These are phyloP conservation scores for Apolygus lucorum DNA, from an alignment of 1,140 invertebrate genomes.

Conservation along the genomic window DNA sequence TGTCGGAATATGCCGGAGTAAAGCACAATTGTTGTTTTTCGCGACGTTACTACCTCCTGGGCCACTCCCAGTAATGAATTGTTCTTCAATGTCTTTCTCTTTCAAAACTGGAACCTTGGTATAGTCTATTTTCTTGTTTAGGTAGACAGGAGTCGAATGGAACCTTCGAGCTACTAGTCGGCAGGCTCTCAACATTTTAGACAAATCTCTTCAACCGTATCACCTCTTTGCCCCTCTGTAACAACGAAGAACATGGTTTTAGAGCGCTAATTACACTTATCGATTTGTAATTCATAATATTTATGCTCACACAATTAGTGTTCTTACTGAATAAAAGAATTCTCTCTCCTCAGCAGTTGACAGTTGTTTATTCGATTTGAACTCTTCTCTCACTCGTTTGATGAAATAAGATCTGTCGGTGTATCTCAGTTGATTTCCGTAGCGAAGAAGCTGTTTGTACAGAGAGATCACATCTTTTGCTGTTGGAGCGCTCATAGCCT, in stretches of 20 bases:
- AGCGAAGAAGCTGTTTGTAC: constrained; percentile 51
- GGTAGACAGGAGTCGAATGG: background rate
- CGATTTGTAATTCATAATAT: no score
- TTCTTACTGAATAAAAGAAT: constrained; percentile 49
- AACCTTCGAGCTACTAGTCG: background rate
- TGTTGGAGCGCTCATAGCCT: constrained; percentile 22
- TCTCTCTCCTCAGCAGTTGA: constrained; percentile 44
- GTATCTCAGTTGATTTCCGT: constrained; percentile 48
- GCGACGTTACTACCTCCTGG: constrained; percentile 78
- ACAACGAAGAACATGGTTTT: no score
- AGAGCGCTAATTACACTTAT: no score
- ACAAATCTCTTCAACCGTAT: constrained; percentile 41
- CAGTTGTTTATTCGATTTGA: constrained; percentile 48
- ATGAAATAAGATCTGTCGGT: constrained; percentile 52
- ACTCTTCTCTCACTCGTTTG: constrained; percentile 47
- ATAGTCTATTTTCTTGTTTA: constrained; percentile 35
- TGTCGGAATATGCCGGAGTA: background rate
- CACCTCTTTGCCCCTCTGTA: constrained; percentile 46
- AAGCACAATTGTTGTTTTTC: constrained; percentile 40
- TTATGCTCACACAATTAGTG: no score
- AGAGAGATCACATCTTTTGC: constrained; percentile 42
- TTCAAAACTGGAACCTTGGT: constrained; percentile 60
- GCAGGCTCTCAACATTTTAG: constrained; percentile 33
- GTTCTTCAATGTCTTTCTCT: constrained; percentile 67
- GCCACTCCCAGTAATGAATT: constrained; percentile 68